Conservation (phyloP, 2,113 vertebrate species). For the Nibea coibor region DNA sequence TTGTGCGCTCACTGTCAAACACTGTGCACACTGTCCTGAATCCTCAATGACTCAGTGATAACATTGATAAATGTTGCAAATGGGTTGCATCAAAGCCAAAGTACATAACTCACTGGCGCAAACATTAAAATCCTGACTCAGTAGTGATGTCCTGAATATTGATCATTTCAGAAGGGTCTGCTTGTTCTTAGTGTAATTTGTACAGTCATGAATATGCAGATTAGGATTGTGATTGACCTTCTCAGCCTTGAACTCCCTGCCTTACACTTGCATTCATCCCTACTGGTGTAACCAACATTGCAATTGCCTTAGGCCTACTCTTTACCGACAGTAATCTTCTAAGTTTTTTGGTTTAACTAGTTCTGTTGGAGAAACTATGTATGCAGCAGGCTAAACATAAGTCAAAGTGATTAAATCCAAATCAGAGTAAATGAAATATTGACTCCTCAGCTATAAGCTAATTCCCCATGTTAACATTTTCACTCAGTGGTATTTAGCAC, state of each 20-base stretch:
- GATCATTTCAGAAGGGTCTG: constrained; percentile 1
- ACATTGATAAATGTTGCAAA: constrained; percentile 5
- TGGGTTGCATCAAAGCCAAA: constrained; percentile 6
- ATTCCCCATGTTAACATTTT: constrained; percentile 7
- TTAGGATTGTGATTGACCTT: not conserved
- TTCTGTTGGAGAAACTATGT: not conserved
- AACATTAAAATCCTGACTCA: constrained; percentile 36
- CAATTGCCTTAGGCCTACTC: not conserved
- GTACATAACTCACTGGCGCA: not conserved
- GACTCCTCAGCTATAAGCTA: constrained; percentile 7
- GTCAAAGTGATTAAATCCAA: constrained; percentile 26
- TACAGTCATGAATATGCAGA: not conserved
- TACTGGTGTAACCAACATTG: no score
- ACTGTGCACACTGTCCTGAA: not conserved
- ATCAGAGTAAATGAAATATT: constrained; percentile 28
- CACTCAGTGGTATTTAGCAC: constrained; percentile 1
- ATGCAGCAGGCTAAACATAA: not conserved
- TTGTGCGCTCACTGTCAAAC: not conserved
- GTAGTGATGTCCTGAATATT: constrained; percentile 12
- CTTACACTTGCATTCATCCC: not conserved
- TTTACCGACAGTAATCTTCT: not conserved
- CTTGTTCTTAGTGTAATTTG: constrained; percentile 1
- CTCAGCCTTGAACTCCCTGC: not conserved
- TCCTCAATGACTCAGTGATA: not conserved
- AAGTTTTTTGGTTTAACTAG: not conserved